phyloP scores from a whole-genome alignment of 2,888 invertebrate species.

The Galerucella calmariensis region DNA sequence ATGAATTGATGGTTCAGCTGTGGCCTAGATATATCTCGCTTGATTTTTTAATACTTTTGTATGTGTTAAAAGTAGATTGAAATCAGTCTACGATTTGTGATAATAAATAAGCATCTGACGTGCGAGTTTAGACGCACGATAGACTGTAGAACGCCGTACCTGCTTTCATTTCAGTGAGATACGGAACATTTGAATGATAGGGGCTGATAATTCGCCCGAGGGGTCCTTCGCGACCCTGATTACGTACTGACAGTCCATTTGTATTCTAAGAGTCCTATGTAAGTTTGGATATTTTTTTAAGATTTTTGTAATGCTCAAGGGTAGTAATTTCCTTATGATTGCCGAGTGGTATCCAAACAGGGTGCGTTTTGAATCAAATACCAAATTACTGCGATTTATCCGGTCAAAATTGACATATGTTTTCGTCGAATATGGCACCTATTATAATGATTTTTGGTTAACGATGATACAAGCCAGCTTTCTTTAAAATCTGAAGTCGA shows the following conservation, averaged over 20 bases:
- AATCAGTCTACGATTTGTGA: slow-evolving; percentile 58
- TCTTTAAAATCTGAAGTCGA: not conserved
- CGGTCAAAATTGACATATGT: not conserved
- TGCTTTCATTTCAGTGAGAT: slow-evolving; percentile 60
- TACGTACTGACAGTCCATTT: slow-evolving; percentile 62
- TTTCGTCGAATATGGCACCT: not conserved
- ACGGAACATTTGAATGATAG: slow-evolving; percentile 54
- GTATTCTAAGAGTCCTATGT: slow-evolving; percentile 61
- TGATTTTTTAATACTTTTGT: slow-evolving; percentile 64
- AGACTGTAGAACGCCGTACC: slow-evolving; percentile 62
- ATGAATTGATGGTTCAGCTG: slow-evolving; percentile 45
- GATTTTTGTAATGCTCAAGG: slow-evolving; percentile 64
- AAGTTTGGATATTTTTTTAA: slow-evolving; percentile 64
- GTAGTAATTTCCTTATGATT: slow-evolving; percentile 50
- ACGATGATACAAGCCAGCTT: not conserved
- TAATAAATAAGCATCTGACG: slow-evolving; percentile 60
- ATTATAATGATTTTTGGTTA: not conserved
- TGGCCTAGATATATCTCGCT: slow-evolving; percentile 59
- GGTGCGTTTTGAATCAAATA: slow-evolving; percentile 49
- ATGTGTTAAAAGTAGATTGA: slow-evolving; percentile 59
- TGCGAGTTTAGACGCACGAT: slow-evolving; percentile 57
- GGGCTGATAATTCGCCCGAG: slow-evolving; percentile 23
- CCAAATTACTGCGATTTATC: slow-evolving; percentile 45
- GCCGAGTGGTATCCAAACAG: slow-evolving; percentile 51
- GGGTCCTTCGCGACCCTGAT: slow-evolving; percentile 21